Evolutionary conservation across 2,888 invertebrate genomes (phyloP), one percentile per base, ranked within the genome.

Genomic region (Leucophenga maculata): DNA sequence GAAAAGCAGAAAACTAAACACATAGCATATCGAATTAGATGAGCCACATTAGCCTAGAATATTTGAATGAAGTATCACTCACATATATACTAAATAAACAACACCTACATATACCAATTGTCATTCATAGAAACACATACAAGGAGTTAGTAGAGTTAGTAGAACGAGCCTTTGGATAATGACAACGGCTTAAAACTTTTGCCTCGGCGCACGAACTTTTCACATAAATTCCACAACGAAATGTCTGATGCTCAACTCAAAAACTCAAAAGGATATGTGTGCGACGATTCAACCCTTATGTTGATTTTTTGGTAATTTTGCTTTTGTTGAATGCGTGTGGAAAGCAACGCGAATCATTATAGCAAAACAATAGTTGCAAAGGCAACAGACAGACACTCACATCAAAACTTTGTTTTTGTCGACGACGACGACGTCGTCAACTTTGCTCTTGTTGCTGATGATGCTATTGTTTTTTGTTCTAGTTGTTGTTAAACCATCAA

Each of bases 271-370:
- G 39, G 62, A 44, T 68, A 48, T 64, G 65, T 6, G 48, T 32
- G 39, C 11, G 26, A 14, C 11, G 26, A 14, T 69, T 44, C 66
- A 79, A 72, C 73, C 74, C 78, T 78, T 74, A 64, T 74, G 76
- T 72, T 73, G 62, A 75, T 71, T 67, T 22, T 54, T 46, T 32
- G 57, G n/a, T 9, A n/a, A 13, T 31, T 20, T 50, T 59, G 22
- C 54, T 50, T 69, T 39, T 52, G 52, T 74, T 62, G 60, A 62
- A 20, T 26, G 64, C 79, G 74, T 71, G 70, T 72, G 73, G 75
- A 79, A 82, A 82, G 77, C 77, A 76, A 77, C 83, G 81, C 80
- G 78, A 80, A 80, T 76, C 80, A 75, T 83, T 80, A 75, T 80
- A 66, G 50, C 70, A 70, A 50, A 64, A 31, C 50, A n/a, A 54